phyloP scores from a whole-genome alignment of 2,113 vertebrate genomes.

The Gavia stellata region DNA sequence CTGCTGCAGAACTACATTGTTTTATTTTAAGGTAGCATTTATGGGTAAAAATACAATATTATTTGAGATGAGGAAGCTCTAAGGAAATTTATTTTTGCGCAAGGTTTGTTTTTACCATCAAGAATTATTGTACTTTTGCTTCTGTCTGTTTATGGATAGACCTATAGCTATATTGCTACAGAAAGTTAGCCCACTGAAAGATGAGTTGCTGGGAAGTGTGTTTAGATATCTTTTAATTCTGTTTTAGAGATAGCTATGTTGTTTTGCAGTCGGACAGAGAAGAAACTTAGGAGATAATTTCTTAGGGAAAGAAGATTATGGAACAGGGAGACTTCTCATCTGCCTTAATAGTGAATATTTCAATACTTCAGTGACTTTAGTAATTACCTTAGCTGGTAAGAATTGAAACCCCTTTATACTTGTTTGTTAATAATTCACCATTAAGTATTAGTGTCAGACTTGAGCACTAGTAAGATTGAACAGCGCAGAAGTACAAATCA shows the following conservation, averaged over 20 bases:
- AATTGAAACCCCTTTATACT: neutral
- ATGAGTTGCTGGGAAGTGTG: neutral
- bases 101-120: neutral
- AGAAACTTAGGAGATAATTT: neutral
- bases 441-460: conserved; percentile 18
- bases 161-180: neutral
- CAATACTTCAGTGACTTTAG: neutral
- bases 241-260: neutral
- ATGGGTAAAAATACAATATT: neutral
- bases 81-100: neutral
- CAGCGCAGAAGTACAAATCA: neutral
- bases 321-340: neutral
- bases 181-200: neutral
- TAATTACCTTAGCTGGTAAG: neutral
- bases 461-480: conserved; percentile 30
- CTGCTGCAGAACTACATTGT: neutral
- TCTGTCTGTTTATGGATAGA: neutral
- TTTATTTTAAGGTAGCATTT: neutral
- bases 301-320: conserved; percentile 7
- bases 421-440: conserved; percentile 24
- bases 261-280: neutral
- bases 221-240: neutral
- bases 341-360: neutral
- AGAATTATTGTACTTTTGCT: neutral
- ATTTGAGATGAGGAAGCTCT: neutral